These are phyloP conservation scores for Hypsopygia costalis DNA, from an alignment of 2,888 invertebrate genomes.

Conservation along the genomic window DNA sequence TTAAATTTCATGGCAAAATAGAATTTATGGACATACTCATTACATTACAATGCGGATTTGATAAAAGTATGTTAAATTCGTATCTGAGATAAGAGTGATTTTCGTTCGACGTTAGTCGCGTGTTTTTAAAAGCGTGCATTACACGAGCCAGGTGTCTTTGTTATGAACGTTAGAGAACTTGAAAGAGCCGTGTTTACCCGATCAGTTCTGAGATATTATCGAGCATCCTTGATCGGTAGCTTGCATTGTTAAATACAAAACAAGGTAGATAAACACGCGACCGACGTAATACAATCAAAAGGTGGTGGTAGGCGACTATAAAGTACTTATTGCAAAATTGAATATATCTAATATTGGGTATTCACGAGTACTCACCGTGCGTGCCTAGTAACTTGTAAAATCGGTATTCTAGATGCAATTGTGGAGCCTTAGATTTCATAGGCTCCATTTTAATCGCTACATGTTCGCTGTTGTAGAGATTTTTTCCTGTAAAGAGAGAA, in stretches of 20 bases:
- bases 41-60: neutral
- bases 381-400: conserved; percentile 99
- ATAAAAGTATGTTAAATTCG: neutral
- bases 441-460: conserved; percentile 99
- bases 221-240: conserved; percentile 6
- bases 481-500: conserved; percentile 91
- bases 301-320: too few species aligned
- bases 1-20: neutral
- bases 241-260: conserved; percentile 1
- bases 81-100: neutral
- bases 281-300: neutral
- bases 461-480: conserved; percentile 99
- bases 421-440: conserved; percentile 99
- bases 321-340: conserved; percentile 9
- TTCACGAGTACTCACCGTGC: conserved; percentile 86
- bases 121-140: too few species aligned
- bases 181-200: conserved; percentile 1
- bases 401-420: conserved; percentile 99
- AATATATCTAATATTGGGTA: conserved; percentile 20
- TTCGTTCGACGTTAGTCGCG: conserved; percentile 2
- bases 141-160: conserved; percentile 5
- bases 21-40: neutral
- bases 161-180: conserved; percentile 2
- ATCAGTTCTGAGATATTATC: neutral
- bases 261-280: conserved; percentile 8